phyloP scores from a whole-genome alignment of 2,113 vertebrate genomes.

The Pluvialis apricaria region DNA sequence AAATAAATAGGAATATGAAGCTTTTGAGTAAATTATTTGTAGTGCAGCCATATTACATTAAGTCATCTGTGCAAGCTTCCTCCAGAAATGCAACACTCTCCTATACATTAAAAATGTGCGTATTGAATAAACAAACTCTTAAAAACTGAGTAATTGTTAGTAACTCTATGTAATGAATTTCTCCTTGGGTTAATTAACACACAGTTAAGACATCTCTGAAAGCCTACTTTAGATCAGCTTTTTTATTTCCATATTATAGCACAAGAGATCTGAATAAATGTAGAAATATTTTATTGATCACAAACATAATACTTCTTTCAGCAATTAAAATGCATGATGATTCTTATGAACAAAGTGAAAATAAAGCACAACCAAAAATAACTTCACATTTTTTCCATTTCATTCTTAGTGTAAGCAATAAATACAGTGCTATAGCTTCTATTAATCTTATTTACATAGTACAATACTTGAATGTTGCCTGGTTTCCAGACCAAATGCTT shows the following conservation, averaged over 20 bases:
- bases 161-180: neutral
- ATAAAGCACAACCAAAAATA: constrained; percentile 49
- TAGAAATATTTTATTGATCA: constrained; percentile 54
- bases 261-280: neutral
- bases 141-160: neutral
- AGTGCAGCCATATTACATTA: neutral
- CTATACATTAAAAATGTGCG: neutral
- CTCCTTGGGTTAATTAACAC: neutral
- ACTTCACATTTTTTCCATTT: constrained; percentile 59
- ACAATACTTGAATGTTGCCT: constrained; percentile 23
- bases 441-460: constrained; percentile 57
- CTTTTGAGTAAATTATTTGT: neutral
- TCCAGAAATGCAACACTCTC: neutral
- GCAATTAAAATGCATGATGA: constrained; percentile 36
- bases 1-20: neutral
- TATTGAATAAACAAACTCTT: neutral
- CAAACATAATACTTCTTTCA: constrained; percentile 27
- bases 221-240: neutral
- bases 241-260: neutral
- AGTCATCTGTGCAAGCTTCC: neutral
- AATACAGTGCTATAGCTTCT: constrained; percentile 42
- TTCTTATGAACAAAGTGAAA: constrained; percentile 49
- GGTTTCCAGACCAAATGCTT: constrained; percentile 67
- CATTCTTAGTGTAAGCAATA: constrained; percentile 57
- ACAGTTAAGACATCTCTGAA: neutral